Conservation (phyloP, 2,888 invertebrate species). For the Eupithecia pulchellata region DNA sequence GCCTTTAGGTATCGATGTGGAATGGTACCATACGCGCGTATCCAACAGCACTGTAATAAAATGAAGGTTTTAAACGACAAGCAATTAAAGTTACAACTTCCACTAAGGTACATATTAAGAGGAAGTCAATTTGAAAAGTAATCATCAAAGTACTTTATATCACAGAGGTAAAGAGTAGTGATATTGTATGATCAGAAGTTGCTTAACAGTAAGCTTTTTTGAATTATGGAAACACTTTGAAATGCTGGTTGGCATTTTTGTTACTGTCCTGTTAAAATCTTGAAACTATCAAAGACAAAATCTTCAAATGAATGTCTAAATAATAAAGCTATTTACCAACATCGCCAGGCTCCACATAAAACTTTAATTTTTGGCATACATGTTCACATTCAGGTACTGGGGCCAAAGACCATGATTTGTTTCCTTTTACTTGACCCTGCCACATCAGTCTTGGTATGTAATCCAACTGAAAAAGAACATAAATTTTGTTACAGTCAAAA, state of each 20-base stretch:
- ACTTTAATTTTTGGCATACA: slow-evolving; percentile 89
- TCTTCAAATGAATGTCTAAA: not conserved
- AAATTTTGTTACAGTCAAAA: not conserved
- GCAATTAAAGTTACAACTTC: too few relatives aligned
- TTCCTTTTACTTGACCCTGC: slow-evolving; percentile 95
- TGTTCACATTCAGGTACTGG: slow-evolving; percentile 95
- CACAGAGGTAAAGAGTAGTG: too few relatives aligned
- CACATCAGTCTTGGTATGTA: slow-evolving; percentile 96
- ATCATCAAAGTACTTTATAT: too few relatives aligned
- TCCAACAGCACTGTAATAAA: slow-evolving; percentile 91
- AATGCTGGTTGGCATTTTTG: too few relatives aligned
- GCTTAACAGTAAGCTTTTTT: not conserved
- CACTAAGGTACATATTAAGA: too few relatives aligned
- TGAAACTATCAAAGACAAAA: not conserved
- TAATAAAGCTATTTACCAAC: slow-evolving; percentile 75
- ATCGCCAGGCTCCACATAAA: slow-evolving; percentile 94
- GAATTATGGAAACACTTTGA: too few relatives aligned
- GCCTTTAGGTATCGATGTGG: slow-evolving; percentile 92
- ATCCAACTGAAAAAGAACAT: slow-evolving; percentile 88
- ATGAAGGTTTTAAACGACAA: too few relatives aligned
- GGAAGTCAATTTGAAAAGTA: too few relatives aligned
- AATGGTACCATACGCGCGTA: slow-evolving; percentile 96
- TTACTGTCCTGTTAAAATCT: not conserved
- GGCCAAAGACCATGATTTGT: slow-evolving; percentile 93
- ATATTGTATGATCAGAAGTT: not conserved